A percentile compares a stretch with the other conserved stretches of the same genome.
phyloP scores from a whole-genome alignment of 2,888 invertebrate species.

The Podabrus alpinus region DNA sequence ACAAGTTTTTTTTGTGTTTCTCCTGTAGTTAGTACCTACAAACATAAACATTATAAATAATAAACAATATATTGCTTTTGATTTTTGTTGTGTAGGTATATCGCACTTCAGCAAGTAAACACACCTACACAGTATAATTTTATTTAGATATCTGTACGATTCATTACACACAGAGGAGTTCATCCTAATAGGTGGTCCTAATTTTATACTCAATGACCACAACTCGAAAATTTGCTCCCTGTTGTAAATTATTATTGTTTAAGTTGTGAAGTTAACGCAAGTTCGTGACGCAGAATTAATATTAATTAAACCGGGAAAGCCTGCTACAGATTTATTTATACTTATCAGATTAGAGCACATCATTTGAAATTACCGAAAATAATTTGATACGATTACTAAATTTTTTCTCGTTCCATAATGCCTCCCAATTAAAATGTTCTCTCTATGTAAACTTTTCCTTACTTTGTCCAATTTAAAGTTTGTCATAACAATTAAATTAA shows the following conservation, averaged over 20 bases:
- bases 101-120: neutral
- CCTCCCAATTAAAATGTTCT: too few relatives aligned
- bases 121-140: neutral
- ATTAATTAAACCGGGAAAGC: constrained; percentile 13
- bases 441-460: too few relatives aligned
- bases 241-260: constrained; percentile 7
- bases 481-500: too few relatives aligned
- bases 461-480: too few relatives aligned
- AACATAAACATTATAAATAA: neutral
- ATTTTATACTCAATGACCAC: constrained; percentile 7
- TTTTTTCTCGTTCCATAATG: neutral
- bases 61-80: neutral
- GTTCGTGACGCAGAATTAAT: constrained; percentile 14
- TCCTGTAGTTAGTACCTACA: neutral
- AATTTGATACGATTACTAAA: neutral
- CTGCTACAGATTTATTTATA: neutral
- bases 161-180: neutral
- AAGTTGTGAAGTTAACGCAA: constrained; percentile 6
- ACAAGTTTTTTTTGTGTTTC: neutral
- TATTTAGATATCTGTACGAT: neutral
- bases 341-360: neutral
- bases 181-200: constrained; percentile 6
- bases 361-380: neutral
- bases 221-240: constrained; percentile 4
- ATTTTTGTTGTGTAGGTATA: neutral